Evolutionary conservation across 2,888 invertebrate species (phyloP).

Genomic region (Drosophila lacicola): DNA sequence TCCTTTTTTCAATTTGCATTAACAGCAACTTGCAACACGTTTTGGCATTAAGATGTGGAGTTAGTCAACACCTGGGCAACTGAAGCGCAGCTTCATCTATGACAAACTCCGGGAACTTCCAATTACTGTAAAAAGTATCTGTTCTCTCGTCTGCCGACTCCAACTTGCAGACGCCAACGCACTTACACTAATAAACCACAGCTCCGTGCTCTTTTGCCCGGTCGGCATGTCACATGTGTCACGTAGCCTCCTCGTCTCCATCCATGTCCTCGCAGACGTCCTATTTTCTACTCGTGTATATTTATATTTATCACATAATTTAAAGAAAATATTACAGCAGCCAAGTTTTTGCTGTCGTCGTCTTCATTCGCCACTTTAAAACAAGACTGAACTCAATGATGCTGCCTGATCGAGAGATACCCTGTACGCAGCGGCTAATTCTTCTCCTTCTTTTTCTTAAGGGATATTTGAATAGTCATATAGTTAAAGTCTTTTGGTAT

Average conservation of each 20-base stretch:
- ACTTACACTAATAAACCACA: slow-evolving; percentile 70
- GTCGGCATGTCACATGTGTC: slow-evolving; percentile 45
- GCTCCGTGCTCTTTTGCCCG: slow-evolving; percentile 24
- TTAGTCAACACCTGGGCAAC: slow-evolving; percentile 40
- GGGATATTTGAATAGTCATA: no score
- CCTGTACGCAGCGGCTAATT: neutral
- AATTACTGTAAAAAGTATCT: slow-evolving; percentile 53
- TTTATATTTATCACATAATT: slow-evolving; percentile 78
- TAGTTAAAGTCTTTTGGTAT: no score
- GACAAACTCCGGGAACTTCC: slow-evolving; percentile 53
- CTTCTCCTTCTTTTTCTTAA: no score
- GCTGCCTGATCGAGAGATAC: neutral
- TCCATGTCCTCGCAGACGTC: slow-evolving; percentile 20
- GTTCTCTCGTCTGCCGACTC: slow-evolving; percentile 20
- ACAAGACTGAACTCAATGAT: neutral
- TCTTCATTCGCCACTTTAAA: slow-evolving; percentile 6
- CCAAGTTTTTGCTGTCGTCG: slow-evolving; percentile 46
- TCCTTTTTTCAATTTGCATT: no score
- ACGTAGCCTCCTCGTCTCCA: slow-evolving; percentile 22
- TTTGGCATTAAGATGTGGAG: neutral
- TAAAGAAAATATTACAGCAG: slow-evolving; percentile 70
- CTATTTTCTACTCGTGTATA: slow-evolving; percentile 32
- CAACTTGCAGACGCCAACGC: slow-evolving; percentile 51
- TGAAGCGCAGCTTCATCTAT: slow-evolving; percentile 24
- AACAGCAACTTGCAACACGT: neutral